Conservation (phyloP, 2,113 vertebrate species). For the Dicaeum eximium region DNA sequence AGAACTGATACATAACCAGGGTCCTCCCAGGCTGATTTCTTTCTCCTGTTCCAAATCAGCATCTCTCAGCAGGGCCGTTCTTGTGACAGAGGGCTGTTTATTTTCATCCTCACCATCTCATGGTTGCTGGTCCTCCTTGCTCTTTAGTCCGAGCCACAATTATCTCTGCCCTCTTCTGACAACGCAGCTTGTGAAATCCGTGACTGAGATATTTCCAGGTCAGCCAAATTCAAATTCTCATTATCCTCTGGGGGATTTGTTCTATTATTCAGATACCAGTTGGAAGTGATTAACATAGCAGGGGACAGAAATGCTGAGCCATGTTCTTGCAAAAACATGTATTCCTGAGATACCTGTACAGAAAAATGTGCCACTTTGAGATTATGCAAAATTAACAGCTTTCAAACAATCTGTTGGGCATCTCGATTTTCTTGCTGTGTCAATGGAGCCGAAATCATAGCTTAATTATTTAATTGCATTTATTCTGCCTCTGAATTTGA, state of each 20-base stretch:
- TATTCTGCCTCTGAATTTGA: not conserved
- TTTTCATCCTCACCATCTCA: not conserved
- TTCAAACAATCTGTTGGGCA: not conserved
- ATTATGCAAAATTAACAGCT: not conserved
- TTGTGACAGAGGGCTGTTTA: not conserved
- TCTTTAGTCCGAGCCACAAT: not conserved
- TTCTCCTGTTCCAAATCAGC: not conserved
- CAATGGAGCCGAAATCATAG: not conserved
- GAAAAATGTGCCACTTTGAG: not conserved
- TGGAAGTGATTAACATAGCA: not conserved
- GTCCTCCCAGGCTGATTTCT: not conserved
- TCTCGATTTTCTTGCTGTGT: not conserved
- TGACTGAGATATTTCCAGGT: slow-evolving; percentile 6
- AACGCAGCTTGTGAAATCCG: slow-evolving; percentile 6
- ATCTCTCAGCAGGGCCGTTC: not conserved
- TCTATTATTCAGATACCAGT: not conserved
- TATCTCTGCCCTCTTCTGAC: slow-evolving; percentile 8
- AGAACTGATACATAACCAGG: not conserved
- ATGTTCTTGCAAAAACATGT: not conserved
- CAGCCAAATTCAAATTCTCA: not conserved
- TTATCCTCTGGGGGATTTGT: not conserved
- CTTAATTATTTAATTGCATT: not conserved
- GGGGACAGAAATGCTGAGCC: not conserved
- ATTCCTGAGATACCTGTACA: not conserved
- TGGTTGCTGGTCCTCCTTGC: not conserved